Percentiles rank a stretch among this genome's conserved stretches.
Evolutionary conservation across 1,140 invertebrate species (phyloP).

Genomic region (Anadara kagoshimensis): DNA sequence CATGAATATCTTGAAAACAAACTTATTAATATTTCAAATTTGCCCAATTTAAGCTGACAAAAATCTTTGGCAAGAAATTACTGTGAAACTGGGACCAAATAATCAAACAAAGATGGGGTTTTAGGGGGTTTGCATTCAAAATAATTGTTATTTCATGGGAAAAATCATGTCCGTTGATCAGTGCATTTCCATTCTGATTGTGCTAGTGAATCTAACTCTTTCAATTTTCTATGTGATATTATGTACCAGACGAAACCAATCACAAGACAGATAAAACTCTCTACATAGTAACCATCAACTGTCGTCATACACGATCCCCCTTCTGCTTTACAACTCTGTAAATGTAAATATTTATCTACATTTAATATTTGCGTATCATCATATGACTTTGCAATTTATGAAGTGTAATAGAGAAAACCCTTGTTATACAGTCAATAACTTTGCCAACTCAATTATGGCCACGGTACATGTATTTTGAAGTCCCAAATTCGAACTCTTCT

Average conservation of each 20-base stretch:
- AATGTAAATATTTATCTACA: slow-evolving; percentile 19
- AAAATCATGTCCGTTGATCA: too few relatives aligned
- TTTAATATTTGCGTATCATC: not conserved
- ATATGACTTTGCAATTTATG: not conserved
- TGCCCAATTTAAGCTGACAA: too few relatives aligned
- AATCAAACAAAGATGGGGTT: too few relatives aligned
- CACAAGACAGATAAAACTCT: slow-evolving; percentile 86
- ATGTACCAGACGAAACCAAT: slow-evolving; percentile 87
- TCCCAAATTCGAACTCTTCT: too few relatives aligned
- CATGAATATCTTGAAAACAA: too few relatives aligned
- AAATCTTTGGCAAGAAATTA: too few relatives aligned
- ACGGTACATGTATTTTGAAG: too few relatives aligned
- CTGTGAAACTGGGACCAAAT: too few relatives aligned
- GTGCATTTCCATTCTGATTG: slow-evolving; percentile 51
- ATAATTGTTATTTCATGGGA: too few relatives aligned
- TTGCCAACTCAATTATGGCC: too few relatives aligned
- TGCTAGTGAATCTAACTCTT: slow-evolving; percentile 54
- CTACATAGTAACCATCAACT: slow-evolving; percentile 94
- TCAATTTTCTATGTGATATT: slow-evolving; percentile 44
- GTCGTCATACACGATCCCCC: slow-evolving; percentile 83
- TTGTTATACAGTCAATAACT: not conserved
- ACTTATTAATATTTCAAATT: too few relatives aligned
- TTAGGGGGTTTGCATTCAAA: too few relatives aligned
- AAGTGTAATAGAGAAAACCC: not conserved
- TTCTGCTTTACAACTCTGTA: slow-evolving; percentile 78